Percentiles rank a stretch among this genome's conserved stretches.
These are phyloP conservation scores for Noctua janthe DNA, from an alignment of 2,888 invertebrate genomes.

Conservation along the genomic window DNA sequence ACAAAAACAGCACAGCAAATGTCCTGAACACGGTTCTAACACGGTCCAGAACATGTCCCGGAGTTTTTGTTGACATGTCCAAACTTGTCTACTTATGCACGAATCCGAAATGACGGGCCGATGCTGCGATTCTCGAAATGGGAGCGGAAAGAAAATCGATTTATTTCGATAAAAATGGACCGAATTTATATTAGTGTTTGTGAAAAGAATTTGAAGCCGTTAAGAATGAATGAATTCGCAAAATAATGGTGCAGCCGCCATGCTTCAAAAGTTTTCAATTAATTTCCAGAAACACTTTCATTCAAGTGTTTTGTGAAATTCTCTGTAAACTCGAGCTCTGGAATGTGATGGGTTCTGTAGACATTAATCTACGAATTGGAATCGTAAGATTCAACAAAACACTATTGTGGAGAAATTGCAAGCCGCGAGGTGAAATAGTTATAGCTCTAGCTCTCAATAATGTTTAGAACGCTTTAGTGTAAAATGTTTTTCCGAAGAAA, in stretches of 20 bases:
- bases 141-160: slow-evolving; percentile 60
- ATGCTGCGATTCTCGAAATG: slow-evolving; percentile 69
- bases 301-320: slow-evolving; percentile 28
- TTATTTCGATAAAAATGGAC: slow-evolving; percentile 51
- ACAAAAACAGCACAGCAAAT: slow-evolving; percentile 67
- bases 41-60: slow-evolving; percentile 70
- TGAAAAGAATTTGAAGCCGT: slow-evolving; percentile 34
- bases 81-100: slow-evolving; percentile 81
- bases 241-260: slow-evolving; percentile 27
- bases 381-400: slow-evolving; percentile 8
- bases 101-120: slow-evolving; percentile 72
- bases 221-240: slow-evolving; percentile 40
- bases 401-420: slow-evolving; percentile 5
- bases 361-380: slow-evolving; percentile 11
- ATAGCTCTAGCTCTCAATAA: slow-evolving; percentile 11
- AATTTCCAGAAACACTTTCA: slow-evolving; percentile 12
- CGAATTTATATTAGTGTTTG: slow-evolving; percentile 46
- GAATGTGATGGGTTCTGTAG: slow-evolving; percentile 9
- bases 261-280: slow-evolving; percentile 26
- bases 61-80: slow-evolving; percentile 75
- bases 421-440: not conserved
- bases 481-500: not conserved
- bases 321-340: slow-evolving; percentile 3
- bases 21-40: slow-evolving; percentile 74
- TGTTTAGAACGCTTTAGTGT: not conserved